Conservation (phyloP, 2,797 vertebrate species). For the Coreius guichenoti region DNA sequence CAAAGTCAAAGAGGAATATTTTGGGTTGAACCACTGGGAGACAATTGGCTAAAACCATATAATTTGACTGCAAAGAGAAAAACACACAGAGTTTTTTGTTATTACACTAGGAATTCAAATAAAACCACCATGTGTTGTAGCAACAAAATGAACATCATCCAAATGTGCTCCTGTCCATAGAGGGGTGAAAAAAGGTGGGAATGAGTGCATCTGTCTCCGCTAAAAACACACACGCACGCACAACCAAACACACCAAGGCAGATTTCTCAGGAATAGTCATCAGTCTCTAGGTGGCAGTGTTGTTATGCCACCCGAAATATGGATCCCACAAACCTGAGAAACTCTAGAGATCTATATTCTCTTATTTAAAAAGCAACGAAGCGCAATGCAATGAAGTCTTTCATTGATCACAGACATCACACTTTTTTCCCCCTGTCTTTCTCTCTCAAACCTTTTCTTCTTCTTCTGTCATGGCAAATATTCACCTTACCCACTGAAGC, state of each 20-base stretch:
- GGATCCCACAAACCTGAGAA: slow-evolving; percentile 82
- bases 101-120: background rate
- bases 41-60: slow-evolving; percentile 45
- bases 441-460: slow-evolving; percentile 63
- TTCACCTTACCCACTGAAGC: slow-evolving; percentile 89
- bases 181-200: slow-evolving; percentile 59
- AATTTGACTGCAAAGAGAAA: slow-evolving; percentile 27
- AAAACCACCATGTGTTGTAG: slow-evolving; percentile 21
- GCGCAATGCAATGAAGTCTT: slow-evolving; percentile 91
- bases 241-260: slow-evolving; percentile 28
- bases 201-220: slow-evolving; percentile 55
- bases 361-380: slow-evolving; percentile 94
- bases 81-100: background rate
- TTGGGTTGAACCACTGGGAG: slow-evolving; percentile 31
- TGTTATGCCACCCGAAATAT: slow-evolving; percentile 77
- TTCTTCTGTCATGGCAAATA: slow-evolving; percentile 87
- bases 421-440: slow-evolving; percentile 75
- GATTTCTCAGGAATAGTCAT: slow-evolving; percentile 19
- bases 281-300: slow-evolving; percentile 91
- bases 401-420: slow-evolving; percentile 94
- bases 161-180: slow-evolving; percentile 46
- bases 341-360: slow-evolving; percentile 85
- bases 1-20: slow-evolving; percentile 20
- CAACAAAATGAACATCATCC: slow-evolving; percentile 50
- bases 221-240: slow-evolving; percentile 30